These are phyloP conservation scores for Coregonus sp. DNA, from an alignment of 2,797 vertebrate species.

Conservation along the genomic window DNA sequence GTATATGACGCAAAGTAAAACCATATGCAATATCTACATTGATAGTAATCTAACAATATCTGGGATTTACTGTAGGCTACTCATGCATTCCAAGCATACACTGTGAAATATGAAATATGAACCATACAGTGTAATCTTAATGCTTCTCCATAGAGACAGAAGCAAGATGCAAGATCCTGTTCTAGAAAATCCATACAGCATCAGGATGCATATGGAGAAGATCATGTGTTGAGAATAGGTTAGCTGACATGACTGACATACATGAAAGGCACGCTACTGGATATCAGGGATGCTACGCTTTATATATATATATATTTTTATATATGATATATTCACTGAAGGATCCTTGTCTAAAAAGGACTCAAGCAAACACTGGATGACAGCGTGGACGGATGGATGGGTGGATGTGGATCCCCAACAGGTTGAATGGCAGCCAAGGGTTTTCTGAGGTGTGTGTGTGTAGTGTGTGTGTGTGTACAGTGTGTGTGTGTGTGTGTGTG, in stretches of 20 bases:
- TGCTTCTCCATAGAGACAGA: slow-evolving; percentile 12
- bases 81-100: slow-evolving; percentile 26
- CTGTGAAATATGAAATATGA: slow-evolving; percentile 27
- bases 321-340: slow-evolving; percentile 25
- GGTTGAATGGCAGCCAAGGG: slow-evolving; percentile 5
- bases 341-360: slow-evolving; percentile 16
- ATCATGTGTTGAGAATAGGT: slow-evolving; percentile 46
- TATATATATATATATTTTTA: too few relatives aligned
- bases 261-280: slow-evolving; percentile 19
- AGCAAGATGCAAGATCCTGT: neutral
- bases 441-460: neutral
- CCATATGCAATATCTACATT: slow-evolving; percentile 38
- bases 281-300: slow-evolving; percentile 17
- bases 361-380: slow-evolving; percentile 20
- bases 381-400: slow-evolving; percentile 34
- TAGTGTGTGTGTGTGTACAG: neutral
- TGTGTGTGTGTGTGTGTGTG: neutral
- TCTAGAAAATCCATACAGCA: slow-evolving; percentile 46
- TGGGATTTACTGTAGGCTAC: slow-evolving; percentile 13
- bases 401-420: slow-evolving; percentile 16
- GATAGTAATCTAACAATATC: slow-evolving; percentile 37
- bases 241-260: slow-evolving; percentile 39
- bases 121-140: slow-evolving; percentile 4
- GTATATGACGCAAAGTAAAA: slow-evolving; percentile 45
- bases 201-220: slow-evolving; percentile 21